Evolutionary conservation across 1,140 invertebrate species (phyloP).

Genomic region (Hestina assimilis): DNA sequence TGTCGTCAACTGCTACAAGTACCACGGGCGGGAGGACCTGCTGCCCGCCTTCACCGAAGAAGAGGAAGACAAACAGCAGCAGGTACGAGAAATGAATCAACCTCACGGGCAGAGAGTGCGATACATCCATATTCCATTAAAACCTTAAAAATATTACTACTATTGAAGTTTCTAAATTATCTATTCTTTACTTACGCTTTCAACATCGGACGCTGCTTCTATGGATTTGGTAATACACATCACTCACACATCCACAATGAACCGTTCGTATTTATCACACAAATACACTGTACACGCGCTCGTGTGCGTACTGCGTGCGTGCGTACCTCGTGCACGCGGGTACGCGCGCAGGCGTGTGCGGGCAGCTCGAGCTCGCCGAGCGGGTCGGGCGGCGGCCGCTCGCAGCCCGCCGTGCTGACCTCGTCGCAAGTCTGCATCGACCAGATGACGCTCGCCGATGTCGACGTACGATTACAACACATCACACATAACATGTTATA

Average conservation of each 20-base stretch:
- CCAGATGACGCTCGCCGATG: conserved; percentile 82
- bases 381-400: conserved; percentile 66
- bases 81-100: too few species aligned
- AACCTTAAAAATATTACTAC: background rate
- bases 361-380: conserved; percentile 70
- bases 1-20: conserved; percentile 99
- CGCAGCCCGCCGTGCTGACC: conserved; percentile 57
- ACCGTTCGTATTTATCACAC: too few species aligned
- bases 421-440: conserved; percentile 84
- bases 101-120: too few species aligned
- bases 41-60: conserved; percentile 96
- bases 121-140: background rate
- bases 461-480: conserved; percentile 82
- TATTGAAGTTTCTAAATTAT: too few species aligned
- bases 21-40: conserved; percentile 96
- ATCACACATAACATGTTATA: conserved; percentile 48
- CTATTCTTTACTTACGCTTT: too few species aligned
- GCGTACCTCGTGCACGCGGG: conserved; percentile 68
- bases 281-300: background rate
- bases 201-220: too few species aligned
- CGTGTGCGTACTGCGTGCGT: conserved; percentile 9
- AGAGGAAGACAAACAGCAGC: conserved; percentile 87
- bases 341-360: conserved; percentile 77
- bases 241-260: too few species aligned
- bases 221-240: too few species aligned